These are phyloP conservation scores for Sphaerophoria taeniata DNA, from an alignment of 2,888 invertebrate genomes.

Conservation along the genomic window DNA sequence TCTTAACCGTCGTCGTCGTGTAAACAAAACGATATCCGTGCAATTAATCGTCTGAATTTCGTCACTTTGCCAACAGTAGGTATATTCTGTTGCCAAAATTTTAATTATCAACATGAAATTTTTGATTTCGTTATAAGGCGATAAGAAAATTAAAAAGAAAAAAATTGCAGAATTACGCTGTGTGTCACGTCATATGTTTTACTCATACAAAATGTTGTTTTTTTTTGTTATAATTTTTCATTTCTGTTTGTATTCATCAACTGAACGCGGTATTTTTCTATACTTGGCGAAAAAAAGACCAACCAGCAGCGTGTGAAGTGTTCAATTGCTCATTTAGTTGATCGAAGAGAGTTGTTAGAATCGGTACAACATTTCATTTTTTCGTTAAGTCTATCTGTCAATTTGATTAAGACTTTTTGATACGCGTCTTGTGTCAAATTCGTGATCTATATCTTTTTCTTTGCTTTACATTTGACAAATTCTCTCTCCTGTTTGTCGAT, in stretches of 20 bases:
- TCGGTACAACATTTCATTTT: slow-evolving; percentile 56
- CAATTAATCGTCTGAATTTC: slow-evolving; percentile 32
- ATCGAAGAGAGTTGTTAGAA: slow-evolving; percentile 66
- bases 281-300: slow-evolving; percentile 29
- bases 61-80: slow-evolving; percentile 11
- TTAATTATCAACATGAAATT: not conserved
- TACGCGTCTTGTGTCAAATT: slow-evolving; percentile 26
- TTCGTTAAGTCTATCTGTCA: slow-evolving; percentile 24
- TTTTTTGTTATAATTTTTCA: not conserved
- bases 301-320: slow-evolving; percentile 20
- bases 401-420: slow-evolving; percentile 7
- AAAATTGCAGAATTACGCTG: slow-evolving; percentile 20
- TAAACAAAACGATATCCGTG: not conserved
- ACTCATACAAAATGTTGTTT: not conserved
- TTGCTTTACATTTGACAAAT: slow-evolving; percentile 2
- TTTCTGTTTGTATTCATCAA: slow-evolving; percentile 13
- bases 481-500: not conserved
- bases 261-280: slow-evolving; percentile 16
- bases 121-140: not conserved
- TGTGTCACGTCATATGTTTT: slow-evolving; percentile 44
- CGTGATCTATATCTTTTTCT: not conserved
- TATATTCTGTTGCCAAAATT: not conserved
- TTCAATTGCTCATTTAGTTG: slow-evolving; percentile 61
- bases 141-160: slow-evolving; percentile 44
- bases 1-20: not conserved